Evolutionary conservation across 2,113 vertebrate species (phyloP), one percentile per base, ranked within the genome.

Genomic region (Gobio gobio): DNA sequence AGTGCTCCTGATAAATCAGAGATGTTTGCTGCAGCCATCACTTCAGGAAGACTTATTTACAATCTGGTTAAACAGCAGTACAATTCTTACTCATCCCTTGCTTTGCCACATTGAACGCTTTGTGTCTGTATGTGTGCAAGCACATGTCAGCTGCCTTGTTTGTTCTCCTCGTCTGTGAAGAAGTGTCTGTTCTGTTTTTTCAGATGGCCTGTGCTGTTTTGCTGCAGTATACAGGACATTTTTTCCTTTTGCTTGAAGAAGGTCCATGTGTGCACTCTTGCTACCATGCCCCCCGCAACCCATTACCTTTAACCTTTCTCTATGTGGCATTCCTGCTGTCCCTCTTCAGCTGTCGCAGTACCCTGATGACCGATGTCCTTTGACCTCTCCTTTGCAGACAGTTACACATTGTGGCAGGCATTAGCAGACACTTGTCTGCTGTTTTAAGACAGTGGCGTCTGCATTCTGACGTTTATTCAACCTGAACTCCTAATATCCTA

Each of bases 301-400:
- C 51, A 16, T 79, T 75, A 87, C 78, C 83, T 51, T 54, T 87
- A 58, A 82, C 68, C 77, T 81, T 76, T 66, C 26, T 29, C 16
- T 33, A 61, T 18, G 20, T 76, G 78, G 45, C 47, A 63, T 83
- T 64, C 56, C 63, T 64, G 40, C 58, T 63, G 66, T 22, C 78
- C 49, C 70, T 24, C 56, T 20, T 45, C 74, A 72, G 73, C 61
- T 85, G 79, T 83, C 20, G 1, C 47, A 40, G 47, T 43, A 58
- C 26, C 66, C 49, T 43, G 20, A 58, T 56, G 64, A 56, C 66
- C 66, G 3, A 10, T 56, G 64, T 3, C 18, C 66, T 83, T 72
- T 83, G 49, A 83, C 81, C 81, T 49, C 24, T 49, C 56, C 8
- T 75, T 78, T 75, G 29, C 63, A 80, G 75, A 76, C n/a, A 6